Conservation (phyloP, 2,888 invertebrate genomes). For the Eurytoma californica region DNA sequence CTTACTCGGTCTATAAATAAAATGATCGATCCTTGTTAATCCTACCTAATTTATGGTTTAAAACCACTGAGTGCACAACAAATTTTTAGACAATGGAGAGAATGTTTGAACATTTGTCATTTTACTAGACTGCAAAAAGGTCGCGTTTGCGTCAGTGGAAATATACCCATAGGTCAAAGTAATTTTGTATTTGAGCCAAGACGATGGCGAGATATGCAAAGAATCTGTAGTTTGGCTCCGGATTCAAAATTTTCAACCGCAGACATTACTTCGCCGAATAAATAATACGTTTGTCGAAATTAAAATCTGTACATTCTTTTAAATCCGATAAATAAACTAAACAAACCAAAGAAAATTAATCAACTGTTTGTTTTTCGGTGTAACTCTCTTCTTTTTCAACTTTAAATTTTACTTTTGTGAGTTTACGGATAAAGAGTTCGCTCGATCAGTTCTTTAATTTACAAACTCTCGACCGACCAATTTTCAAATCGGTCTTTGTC, state of each 20-base stretch:
- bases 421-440: too few species aligned
- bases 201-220: conserved; percentile 33
- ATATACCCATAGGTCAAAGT: conserved; percentile 37
- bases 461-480: background rate
- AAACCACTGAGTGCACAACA: too few species aligned
- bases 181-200: conserved; percentile 43
- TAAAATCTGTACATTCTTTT: background rate
- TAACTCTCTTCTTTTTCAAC: background rate
- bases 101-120: background rate
- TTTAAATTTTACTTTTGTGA: too few species aligned
- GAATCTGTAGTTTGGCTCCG: conserved; percentile 23
- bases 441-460: background rate
- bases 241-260: conserved; percentile 8
- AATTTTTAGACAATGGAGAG: background rate
- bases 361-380: background rate
- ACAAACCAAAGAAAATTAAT: background rate
- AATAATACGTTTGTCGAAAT: background rate
- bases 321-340: background rate
- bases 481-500: background rate
- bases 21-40: background rate
- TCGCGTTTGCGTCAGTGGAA: conserved; percentile 25
- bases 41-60: too few species aligned
- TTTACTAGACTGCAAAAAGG: too few species aligned
- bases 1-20: conserved; percentile 26
- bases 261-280: background rate